Evolutionary conservation across 2,113 vertebrate genomes (phyloP), one percentile per base, ranked within the genome.

Genomic region (Catharus fuscescens): DNA sequence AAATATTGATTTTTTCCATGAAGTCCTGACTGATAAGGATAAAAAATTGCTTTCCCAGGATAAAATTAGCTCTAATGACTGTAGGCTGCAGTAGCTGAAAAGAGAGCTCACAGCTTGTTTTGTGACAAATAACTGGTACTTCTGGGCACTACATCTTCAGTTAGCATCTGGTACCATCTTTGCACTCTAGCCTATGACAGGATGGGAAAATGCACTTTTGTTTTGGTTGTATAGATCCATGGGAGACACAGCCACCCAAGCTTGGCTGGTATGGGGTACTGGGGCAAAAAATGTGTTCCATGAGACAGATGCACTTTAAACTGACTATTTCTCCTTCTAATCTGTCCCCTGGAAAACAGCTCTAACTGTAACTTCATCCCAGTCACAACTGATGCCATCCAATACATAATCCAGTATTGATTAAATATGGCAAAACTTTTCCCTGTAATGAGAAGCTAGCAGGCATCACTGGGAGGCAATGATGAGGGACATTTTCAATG

Each of bases 191-290:
- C 50, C 32, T 32, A 5, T 28, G 59, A 79, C 3, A 8, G 31
- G 59, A 67, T 56, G 31, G 53, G 53, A 74, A 79, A 88, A 76
- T 10, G 11, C 45, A 16, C 9, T 65, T 86, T 47, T 86, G 24
- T 47, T 69, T 47, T 61, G 40, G 10, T 29, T 80, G 32, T 72
- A 7, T 7, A 48, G 71, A 72, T 53, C 48, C 48, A 19, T n/a
- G 36, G 28, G 48, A 86, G 72, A 24, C 24, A 72, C 76, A 90
- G 48, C 48, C 4, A 8, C 34, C 8, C 12, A 48, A 48, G 38
- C 61, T 47, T 6, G 2, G 32, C n/a, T 53, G 21, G 16, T 57
- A 18, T 0, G 0, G 24, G 53, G 47, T 12, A 29, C 8, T 24
- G 48, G 53, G 29, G 11, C n/a, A 84, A 64, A 92, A 89, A 67